Evolutionary conservation across 2,797 vertebrate species (phyloP).

Genomic region (Miichthys miiuy): DNA sequence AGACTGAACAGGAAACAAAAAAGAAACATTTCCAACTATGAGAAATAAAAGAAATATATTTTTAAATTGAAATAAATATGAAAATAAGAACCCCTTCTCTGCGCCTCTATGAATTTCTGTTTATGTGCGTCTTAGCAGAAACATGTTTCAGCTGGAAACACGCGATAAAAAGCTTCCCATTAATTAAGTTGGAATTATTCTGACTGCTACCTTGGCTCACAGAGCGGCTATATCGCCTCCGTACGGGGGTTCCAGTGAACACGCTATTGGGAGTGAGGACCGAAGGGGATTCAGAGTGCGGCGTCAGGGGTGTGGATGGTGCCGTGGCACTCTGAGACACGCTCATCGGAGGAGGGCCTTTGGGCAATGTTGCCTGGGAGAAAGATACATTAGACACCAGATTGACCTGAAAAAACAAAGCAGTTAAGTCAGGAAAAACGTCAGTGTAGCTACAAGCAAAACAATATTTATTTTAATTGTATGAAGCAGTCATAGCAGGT

Average conservation of each 20-base stretch:
- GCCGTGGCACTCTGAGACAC: constrained; percentile 94
- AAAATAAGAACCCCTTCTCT: background rate
- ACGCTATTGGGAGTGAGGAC: constrained; percentile 95
- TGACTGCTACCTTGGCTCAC: constrained; percentile 93
- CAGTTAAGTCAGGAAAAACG: constrained; percentile 39
- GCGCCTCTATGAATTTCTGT: background rate
- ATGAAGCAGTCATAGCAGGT: constrained; percentile 39
- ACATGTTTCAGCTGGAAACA: background rate
- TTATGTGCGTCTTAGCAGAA: background rate
- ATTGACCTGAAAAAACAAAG: constrained; percentile 86
- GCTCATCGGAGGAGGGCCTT: constrained; percentile 92
- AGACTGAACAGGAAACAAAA: background rate
- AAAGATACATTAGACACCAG: constrained; percentile 93
- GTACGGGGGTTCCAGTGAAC: constrained; percentile 92
- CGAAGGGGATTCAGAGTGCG: constrained; percentile 91
- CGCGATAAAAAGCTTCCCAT: background rate
- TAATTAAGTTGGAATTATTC: constrained; percentile 3
- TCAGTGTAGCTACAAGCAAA: constrained; percentile 42
- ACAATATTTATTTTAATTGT: constrained; percentile 59
- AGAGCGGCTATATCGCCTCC: constrained; percentile 95
- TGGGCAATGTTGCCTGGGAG: constrained; percentile 90
- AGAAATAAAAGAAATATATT: background rate
- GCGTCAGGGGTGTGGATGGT: constrained; percentile 94
- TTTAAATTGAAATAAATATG: background rate
- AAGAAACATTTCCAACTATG: background rate